Percentiles rank a stretch among this genome's conserved stretches.
These are phyloP conservation scores for Odontothrips loti DNA, from an alignment of 2,888 invertebrate genomes.

Conservation along the genomic window DNA sequence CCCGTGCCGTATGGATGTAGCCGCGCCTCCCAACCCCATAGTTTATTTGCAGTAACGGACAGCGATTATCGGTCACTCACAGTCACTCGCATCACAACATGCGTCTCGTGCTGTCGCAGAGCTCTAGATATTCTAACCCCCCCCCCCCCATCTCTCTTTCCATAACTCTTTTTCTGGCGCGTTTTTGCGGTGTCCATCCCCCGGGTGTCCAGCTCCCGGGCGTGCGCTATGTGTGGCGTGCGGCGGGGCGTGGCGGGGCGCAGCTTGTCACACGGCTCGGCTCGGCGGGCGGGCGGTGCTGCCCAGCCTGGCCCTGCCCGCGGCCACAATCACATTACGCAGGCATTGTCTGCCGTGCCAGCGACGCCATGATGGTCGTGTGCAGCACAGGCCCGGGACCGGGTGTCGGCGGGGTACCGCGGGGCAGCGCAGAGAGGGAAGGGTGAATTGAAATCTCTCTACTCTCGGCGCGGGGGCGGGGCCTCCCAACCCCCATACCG, in stretches of 20 bases:
- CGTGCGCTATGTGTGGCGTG: background rate
- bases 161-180: background rate
- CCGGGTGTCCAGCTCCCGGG: too few species aligned
- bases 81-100: too few species aligned
- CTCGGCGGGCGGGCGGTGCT: too few species aligned
- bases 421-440: background rate
- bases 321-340: background rate
- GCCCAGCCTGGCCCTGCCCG: background rate
- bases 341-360: background rate
- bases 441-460: background rate
- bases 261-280: too few species aligned
- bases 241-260: background rate
- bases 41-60: too few species aligned
- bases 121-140: too few species aligned
- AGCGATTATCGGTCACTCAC: too few species aligned
- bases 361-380: background rate
- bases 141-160: background rate
- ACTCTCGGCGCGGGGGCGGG: background rate
- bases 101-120: too few species aligned
- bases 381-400: background rate
- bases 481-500: background rate
- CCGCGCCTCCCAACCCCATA: too few species aligned
- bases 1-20: too few species aligned
- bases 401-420: background rate
- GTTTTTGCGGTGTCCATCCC: background rate